These are phyloP conservation scores for Propithecus deckenii DNA, from an alignment of 2,797 vertebrate genomes.

Conservation along the genomic window DNA sequence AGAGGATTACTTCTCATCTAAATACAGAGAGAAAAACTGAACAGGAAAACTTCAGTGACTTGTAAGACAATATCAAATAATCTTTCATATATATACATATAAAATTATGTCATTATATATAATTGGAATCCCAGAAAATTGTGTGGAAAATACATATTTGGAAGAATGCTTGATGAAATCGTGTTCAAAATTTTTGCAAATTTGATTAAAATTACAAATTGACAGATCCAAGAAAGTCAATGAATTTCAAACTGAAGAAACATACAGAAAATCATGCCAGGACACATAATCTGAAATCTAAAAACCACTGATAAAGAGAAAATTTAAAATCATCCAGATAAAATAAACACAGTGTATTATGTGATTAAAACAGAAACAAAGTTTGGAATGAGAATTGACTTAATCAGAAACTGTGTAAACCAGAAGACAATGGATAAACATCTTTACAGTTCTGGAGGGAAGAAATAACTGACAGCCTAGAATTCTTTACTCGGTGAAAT, in stretches of 20 bases:
- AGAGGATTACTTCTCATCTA: not conserved
- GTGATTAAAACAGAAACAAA: not conserved
- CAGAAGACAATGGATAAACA: not conserved
- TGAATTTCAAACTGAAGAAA: not conserved
- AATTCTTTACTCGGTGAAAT: not conserved
- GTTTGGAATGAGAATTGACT: not conserved
- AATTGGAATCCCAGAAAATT: not conserved
- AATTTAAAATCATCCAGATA: not conserved
- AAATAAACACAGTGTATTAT: not conserved
- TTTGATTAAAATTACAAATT: too few species aligned
- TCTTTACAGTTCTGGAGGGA: not conserved
- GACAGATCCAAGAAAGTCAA: not conserved
- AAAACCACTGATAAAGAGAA: not conserved
- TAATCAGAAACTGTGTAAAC: not conserved
- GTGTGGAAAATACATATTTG: not conserved
- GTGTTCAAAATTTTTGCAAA: too few species aligned
- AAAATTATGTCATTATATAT: not conserved
- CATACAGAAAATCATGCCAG: not conserved
- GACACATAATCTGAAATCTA: not conserved
- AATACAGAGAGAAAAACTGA: not conserved
- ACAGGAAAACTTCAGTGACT: not conserved
- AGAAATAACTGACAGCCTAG: not conserved
- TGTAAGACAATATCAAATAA: not conserved
- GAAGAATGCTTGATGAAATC: not conserved
- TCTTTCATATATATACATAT: not conserved